These are phyloP conservation scores for Epinephelus fuscoguttatus DNA, from an alignment of 2,113 vertebrate genomes.

Conservation along the genomic window DNA sequence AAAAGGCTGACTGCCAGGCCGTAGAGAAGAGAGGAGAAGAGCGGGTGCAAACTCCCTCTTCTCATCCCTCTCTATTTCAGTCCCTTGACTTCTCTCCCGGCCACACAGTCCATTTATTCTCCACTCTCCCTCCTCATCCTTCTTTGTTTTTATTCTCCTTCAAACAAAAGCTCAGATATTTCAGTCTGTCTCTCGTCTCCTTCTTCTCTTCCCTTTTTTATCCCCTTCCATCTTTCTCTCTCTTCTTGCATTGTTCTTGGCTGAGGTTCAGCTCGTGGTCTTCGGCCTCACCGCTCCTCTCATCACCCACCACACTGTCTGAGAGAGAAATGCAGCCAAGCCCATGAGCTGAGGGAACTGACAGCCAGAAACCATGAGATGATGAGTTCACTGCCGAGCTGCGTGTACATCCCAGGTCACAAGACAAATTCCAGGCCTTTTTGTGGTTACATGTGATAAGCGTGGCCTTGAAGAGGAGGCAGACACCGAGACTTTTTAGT, in stretches of 20 bases:
- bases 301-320: constrained; percentile 50
- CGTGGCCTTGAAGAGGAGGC: constrained; percentile 13
- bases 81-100: constrained; percentile 45
- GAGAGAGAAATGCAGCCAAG: constrained; percentile 50
- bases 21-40: constrained; percentile 61
- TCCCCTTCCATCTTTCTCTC: constrained; percentile 13
- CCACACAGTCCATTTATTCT: constrained; percentile 54
- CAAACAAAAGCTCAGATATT: constrained; percentile 48
- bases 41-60: constrained; percentile 51
- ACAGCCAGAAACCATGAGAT: constrained; percentile 60
- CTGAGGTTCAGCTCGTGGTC: constrained; percentile 58
- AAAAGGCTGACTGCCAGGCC: constrained; percentile 70
- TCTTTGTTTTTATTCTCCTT: constrained; percentile 49
- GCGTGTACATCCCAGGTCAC: constrained; percentile 51
- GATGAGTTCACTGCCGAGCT: constrained; percentile 58
- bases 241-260: constrained; percentile 42
- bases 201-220: neutral
- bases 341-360: constrained; percentile 55
- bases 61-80: constrained; percentile 58
- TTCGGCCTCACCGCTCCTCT: constrained; percentile 48
- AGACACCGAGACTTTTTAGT: constrained; percentile 9
- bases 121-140: constrained; percentile 23
- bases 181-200: constrained; percentile 5
- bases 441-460: constrained; percentile 56
- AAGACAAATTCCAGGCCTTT: constrained; percentile 63